Conservation (phyloP, 2,113 vertebrate genomes). For the Hippocampus barbouri region DNA sequence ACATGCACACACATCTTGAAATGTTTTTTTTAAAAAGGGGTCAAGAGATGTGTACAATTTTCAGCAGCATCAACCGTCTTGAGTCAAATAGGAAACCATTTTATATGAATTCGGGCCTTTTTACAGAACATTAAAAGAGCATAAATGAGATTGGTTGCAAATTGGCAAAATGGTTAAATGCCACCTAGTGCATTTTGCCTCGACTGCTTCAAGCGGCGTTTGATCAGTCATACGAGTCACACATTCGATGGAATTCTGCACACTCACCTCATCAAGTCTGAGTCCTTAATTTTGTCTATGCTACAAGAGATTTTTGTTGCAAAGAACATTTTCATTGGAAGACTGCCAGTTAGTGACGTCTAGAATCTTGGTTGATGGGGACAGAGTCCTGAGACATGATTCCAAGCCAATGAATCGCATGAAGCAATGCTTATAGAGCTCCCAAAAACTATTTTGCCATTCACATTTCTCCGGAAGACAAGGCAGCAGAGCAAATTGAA, state of each 20-base stretch:
- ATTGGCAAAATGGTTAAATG: too few relatives aligned
- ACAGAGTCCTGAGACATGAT: too few relatives aligned
- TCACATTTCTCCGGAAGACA: not conserved
- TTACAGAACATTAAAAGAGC: not conserved
- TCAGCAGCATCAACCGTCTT: not conserved
- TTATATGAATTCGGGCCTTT: not conserved
- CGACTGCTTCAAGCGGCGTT: too few relatives aligned
- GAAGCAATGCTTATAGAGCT: not conserved
- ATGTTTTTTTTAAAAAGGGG: not conserved
- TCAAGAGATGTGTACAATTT: not conserved
- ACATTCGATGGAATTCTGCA: not conserved
- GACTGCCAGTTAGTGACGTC: not conserved
- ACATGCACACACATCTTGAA: not conserved
- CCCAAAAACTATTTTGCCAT: not conserved
- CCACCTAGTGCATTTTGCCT: too few relatives aligned
- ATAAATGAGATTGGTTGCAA: too few relatives aligned
- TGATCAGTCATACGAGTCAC: too few relatives aligned
- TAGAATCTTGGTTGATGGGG: not conserved
- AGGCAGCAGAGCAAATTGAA: not conserved
- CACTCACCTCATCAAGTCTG: not conserved
- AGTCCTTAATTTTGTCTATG: too few relatives aligned
- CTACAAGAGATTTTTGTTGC: not conserved
- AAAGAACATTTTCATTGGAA: not conserved
- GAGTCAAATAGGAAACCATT: not conserved
- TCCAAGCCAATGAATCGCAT: not conserved